phyloP scores from a whole-genome alignment of 1,140 invertebrate genomes.

The Dinoponera quadriceps region DNA sequence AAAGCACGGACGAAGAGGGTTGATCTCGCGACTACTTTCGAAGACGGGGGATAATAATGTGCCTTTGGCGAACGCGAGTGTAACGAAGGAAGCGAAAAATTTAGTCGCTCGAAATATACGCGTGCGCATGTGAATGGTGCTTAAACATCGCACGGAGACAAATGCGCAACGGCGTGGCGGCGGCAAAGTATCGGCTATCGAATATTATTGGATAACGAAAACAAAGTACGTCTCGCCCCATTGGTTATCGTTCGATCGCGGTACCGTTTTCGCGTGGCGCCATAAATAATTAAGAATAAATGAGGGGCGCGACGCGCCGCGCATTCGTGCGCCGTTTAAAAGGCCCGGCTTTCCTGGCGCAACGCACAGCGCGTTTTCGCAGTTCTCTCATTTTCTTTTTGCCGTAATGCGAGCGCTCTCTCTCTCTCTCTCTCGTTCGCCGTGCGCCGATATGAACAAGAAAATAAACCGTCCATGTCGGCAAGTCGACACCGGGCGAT shows the following conservation, averaged over 20 bases:
- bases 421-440: too few relatives aligned
- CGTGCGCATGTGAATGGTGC: neutral
- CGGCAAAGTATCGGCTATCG: slow-evolving; percentile 35
- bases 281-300: slow-evolving; percentile 54
- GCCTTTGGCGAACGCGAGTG: neutral
- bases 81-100: slow-evolving; percentile 23
- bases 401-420: too few relatives aligned
- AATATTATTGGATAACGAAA: slow-evolving; percentile 53
- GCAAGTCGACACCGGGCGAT: slow-evolving; percentile 31
- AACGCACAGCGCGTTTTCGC: slow-evolving; percentile 6
- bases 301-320: slow-evolving; percentile 5
- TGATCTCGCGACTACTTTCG: neutral
- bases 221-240: slow-evolving; percentile 37
- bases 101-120: slow-evolving; percentile 8
- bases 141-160: slow-evolving; percentile 31
- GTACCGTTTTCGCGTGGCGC: neutral
- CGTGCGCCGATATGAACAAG: slow-evolving; percentile 25
- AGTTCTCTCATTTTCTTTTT: slow-evolving; percentile 22
- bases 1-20: neutral
- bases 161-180: slow-evolving; percentile 23
- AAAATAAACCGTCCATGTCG: slow-evolving; percentile 63
- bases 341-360: neutral
- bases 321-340: neutral
- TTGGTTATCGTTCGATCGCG: slow-evolving; percentile 36
- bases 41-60: slow-evolving; percentile 3